Percentiles rank a stretch among this genome's conserved stretches.
Evolutionary conservation across 2,888 invertebrate species (phyloP).

Genomic region (Dorcus hopei): DNA sequence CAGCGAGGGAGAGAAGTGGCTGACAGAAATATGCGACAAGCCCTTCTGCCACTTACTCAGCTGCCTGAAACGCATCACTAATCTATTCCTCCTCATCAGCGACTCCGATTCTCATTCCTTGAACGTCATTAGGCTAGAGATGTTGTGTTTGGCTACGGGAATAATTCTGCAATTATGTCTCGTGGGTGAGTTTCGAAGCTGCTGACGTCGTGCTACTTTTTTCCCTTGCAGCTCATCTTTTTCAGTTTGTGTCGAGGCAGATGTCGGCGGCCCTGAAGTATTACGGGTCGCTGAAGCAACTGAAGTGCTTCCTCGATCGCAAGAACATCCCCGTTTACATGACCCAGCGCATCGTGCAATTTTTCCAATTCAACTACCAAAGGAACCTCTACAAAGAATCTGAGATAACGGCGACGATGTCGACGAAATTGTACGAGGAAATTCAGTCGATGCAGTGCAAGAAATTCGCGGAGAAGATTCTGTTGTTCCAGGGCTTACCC

Average conservation of each 20-base stretch:
- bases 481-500: conserved; percentile 45
- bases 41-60: neutral
- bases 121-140: conserved; percentile 18
- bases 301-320: conserved; percentile 46
- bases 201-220: neutral
- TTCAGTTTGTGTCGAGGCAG: conserved; percentile 30
- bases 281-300: conserved; percentile 39
- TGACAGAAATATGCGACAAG: neutral
- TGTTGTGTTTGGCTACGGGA: conserved; percentile 18
- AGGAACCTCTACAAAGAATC: conserved; percentile 45
- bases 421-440: conserved; percentile 23
- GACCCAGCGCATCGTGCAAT: conserved; percentile 42
- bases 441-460: conserved; percentile 52
- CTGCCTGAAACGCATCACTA: conserved; percentile 10
- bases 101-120: neutral
- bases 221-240: conserved; percentile 25
- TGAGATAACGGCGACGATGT: conserved; percentile 44
- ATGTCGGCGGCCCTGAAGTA: conserved; percentile 34
- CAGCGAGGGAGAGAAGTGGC: neutral
- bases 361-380: conserved; percentile 46
- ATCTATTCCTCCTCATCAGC: conserved; percentile 10
- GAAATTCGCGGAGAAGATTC: conserved; percentile 42
- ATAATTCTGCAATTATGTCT: conserved; percentile 20
- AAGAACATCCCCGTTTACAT: conserved; percentile 46
- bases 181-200: conserved; percentile 12